Base-by-base conservation (phyloP, 2,888 invertebrate genomes). In the Caenorhabditis sp. region DNA sequence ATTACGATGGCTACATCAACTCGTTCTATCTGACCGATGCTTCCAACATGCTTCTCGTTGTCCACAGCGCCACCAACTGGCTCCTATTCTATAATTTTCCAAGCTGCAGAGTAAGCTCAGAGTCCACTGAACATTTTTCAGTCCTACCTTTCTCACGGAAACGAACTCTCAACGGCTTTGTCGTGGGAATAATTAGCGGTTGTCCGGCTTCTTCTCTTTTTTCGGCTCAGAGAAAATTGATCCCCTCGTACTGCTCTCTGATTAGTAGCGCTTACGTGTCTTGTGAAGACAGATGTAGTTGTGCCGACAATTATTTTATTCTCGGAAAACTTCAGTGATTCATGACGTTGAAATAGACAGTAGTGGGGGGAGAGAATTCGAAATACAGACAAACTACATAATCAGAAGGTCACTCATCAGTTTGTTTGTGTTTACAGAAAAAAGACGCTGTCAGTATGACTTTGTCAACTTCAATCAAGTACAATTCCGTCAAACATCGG, bases 31-130 rank as follows among this genome's bases (percentile, higher is more conserved):
- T 87, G 24, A 85, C 87, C 22, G 86, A 86, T 58, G 85, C 86
- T 41, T 86, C 85, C 11, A 88, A 87, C 71, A 79, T 86, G 71
- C 77, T 88, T n/a, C 65, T 88, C 13, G 86, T 85, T 15, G 78
- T 88, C 7, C 86, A 88, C 61, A 82, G 81, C 32, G 84, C 88
- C n/a, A 88, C 88, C 11, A 88, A 88, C 62, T 88, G 88, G 88
- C 81, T 88, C 17, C 77, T 88, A n/a, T 88, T 88, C 80, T 88
- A 84, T 68, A 83, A 85, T 52, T 83, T 85, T 74, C 86, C 87
- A 6, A 56, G 70, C 39, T 76, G 76, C 46, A 45, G 53, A 43
- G 76, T 76, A n/a, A 43, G 76, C 62, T 48, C 45, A 50, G 32
- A 11, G 8, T 20, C 22, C 24, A 50, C 11, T 8, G 24, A 50